Evolutionary conservation across 2,888 invertebrate species (phyloP).

Genomic region (Dasysyrphus tricinctus): DNA sequence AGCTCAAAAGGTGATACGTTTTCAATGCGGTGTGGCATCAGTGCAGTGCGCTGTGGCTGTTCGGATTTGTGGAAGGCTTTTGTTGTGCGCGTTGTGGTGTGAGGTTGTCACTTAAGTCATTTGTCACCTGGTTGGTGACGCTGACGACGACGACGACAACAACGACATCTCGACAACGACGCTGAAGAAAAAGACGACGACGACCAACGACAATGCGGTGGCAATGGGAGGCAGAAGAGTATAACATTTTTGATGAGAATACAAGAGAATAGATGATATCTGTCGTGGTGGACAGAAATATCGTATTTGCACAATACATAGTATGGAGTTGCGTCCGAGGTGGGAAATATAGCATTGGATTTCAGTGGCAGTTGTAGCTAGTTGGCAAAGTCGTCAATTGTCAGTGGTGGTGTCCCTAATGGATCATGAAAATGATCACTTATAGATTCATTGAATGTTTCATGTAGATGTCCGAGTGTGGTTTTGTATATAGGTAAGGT

Average conservation of each 20-base stretch:
- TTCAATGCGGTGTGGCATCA: constrained; percentile 47
- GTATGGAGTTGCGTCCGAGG: constrained; percentile 45
- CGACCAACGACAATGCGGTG: constrained; percentile 21
- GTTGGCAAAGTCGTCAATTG: constrained; percentile 7
- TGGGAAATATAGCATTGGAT: constrained; percentile 67
- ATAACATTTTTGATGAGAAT: constrained; percentile 50
- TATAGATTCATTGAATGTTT: constrained; percentile 61
- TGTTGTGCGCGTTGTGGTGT: constrained; percentile 69
- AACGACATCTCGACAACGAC: not conserved
- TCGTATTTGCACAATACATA: not conserved
- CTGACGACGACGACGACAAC: not conserved
- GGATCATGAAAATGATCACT: constrained; percentile 62
- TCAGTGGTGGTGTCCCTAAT: constrained; percentile 45
- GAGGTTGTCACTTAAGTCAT: constrained; percentile 73
- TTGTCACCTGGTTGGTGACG: constrained; percentile 61
- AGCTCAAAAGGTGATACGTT: constrained; percentile 46
- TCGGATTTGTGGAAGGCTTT: constrained; percentile 57
- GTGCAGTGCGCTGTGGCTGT: constrained; percentile 20
- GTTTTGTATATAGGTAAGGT: constrained; percentile 11
- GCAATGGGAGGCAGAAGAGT: constrained; percentile 49
- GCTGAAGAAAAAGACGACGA: not conserved
- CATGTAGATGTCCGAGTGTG: constrained; percentile 53
- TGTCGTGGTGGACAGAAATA: constrained; percentile 23
- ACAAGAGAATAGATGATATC: constrained; percentile 30
- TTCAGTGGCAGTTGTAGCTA: constrained; percentile 53